phyloP scores from a whole-genome alignment of 2,888 invertebrate genomes.

The Lacanobia oleracea region DNA sequence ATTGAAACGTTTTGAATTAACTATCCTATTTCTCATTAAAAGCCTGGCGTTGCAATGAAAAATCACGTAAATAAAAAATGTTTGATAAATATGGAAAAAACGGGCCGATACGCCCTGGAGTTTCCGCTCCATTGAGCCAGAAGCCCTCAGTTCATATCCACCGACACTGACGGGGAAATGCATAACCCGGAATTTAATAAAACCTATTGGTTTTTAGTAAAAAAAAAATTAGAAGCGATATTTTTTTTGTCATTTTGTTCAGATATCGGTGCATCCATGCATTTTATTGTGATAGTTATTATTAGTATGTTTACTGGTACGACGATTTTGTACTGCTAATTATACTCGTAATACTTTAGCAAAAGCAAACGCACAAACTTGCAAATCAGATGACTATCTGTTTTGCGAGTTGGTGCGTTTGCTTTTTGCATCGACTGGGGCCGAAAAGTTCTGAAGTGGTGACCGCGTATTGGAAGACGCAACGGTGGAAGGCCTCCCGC shows the following conservation, averaged over 20 bases:
- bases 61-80: slow-evolving; percentile 37
- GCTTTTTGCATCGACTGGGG: too few relatives aligned
- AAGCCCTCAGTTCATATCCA: slow-evolving; percentile 62
- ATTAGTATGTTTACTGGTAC: background rate
- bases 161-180: slow-evolving; percentile 43
- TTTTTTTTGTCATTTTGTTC: background rate
- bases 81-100: slow-evolving; percentile 49
- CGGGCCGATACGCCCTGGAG: slow-evolving; percentile 47
- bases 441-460: too few relatives aligned
- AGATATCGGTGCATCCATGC: background rate
- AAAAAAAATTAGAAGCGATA: background rate
- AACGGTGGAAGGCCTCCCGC: too few relatives aligned
- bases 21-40: background rate
- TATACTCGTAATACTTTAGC: too few relatives aligned
- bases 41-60: slow-evolving; percentile 21
- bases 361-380: too few relatives aligned
- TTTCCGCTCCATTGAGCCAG: slow-evolving; percentile 58
- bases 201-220: slow-evolving; percentile 9
- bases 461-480: too few relatives aligned
- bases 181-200: slow-evolving; percentile 53
- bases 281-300: background rate
- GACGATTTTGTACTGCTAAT: background rate
- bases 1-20: background rate
- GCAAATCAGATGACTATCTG: too few relatives aligned
- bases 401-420: too few relatives aligned